Percentiles rank a stretch among this genome's conserved stretches.
These are phyloP conservation scores for Pterophyllum scalare DNA, from an alignment of 2,113 vertebrate genomes.

Conservation along the genomic window DNA sequence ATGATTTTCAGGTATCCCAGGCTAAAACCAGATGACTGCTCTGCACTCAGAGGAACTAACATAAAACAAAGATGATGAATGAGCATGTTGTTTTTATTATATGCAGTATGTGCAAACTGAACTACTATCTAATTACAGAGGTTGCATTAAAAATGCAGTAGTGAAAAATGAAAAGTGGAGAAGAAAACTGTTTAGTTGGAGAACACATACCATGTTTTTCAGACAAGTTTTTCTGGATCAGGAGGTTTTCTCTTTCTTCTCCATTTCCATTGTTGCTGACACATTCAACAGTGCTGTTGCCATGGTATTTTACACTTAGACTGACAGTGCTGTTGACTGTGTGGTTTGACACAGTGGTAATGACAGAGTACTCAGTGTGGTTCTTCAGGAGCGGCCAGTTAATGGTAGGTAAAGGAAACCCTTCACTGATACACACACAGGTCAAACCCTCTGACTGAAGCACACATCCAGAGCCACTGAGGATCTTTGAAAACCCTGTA, in stretches of 20 bases:
- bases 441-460: conserved; percentile 25
- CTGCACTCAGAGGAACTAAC: background rate
- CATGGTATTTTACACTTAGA: background rate
- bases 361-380: background rate
- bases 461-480: conserved; percentile 44
- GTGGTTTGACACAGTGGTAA: conserved; percentile 17
- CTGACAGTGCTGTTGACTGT: conserved; percentile 43
- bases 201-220: background rate
- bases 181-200: background rate
- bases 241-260: conserved; percentile 11
- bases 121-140: too few species aligned
- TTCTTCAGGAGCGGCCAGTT: conserved; percentile 48
- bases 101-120: too few species aligned
- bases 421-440: conserved; percentile 58
- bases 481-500: conserved; percentile 10
- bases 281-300: conserved; percentile 41
- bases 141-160: too few species aligned
- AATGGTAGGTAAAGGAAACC: conserved; percentile 54
- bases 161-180: too few species aligned
- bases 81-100: too few species aligned
- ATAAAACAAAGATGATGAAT: too few species aligned
- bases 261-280: conserved; percentile 30
- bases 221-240: background rate
- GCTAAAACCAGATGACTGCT: background rate
- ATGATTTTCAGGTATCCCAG: background rate